Evolutionary conservation across 2,888 invertebrate genomes (phyloP), one percentile per base, ranked within the genome.

Genomic region (Lepidocyrtoides sp.): DNA sequence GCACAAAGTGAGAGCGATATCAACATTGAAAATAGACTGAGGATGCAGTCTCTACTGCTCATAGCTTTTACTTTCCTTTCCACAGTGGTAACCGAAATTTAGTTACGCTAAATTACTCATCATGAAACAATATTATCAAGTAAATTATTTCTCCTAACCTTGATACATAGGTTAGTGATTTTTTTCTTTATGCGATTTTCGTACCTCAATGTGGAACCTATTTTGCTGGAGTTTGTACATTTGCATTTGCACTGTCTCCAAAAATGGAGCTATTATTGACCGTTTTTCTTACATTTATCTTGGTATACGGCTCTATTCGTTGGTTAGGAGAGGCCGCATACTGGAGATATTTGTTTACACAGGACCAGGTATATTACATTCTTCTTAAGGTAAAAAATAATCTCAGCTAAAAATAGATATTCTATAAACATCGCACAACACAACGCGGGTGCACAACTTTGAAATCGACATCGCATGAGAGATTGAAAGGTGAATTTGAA

Each of bases 281-380:
- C 8, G 41, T 72, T 0, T 1, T 51, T 7, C 2, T 85, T 7
- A 85, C 85, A 2, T 85, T 54, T 32, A 14, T 10, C 0, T 0
- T 85, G 0, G 41, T 85, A 2, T 23, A 85, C n/a, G 17, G 51
- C 1, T n/a, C 72, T 4, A 51, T 69, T n/a, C 1, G 20, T 14
- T 0, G 72, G 4, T 51, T 54, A 4, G 72, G 54, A 51, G 85
- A 85, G 29, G 5, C 12, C 4, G 0, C 5, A 1, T 85, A 54
- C 17, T 85, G 85, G 85, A 85, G 51, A 48, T 54, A 72, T 54
- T 36, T 85, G 20, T 85, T 85, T 12, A 54, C 69, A 14, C 48
- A 57, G 12, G 86, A 86, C 3, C 20, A 20, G 3, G 36, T 41
- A 7, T 17, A 41, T 14, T 23, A 1, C 29, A 69, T 14, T 29